These are phyloP conservation scores for Tetrax tetrax DNA, from an alignment of 2,113 vertebrate genomes.

Conservation along the genomic window DNA sequence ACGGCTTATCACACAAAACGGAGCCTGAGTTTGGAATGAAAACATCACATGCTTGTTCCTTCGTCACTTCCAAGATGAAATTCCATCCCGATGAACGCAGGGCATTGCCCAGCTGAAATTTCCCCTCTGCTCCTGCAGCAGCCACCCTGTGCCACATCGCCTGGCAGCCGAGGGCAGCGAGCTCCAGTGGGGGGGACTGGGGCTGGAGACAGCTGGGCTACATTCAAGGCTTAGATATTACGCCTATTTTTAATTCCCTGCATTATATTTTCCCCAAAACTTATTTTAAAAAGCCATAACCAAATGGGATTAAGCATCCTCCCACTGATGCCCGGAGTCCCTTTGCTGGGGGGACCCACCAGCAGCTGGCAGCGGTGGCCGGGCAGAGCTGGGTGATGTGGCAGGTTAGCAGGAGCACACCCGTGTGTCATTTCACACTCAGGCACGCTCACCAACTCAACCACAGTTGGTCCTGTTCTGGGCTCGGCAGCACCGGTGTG, in stretches of 20 bases:
- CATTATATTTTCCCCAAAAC: background rate
- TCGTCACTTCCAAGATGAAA: background rate
- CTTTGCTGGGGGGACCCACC: background rate
- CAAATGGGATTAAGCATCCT: rapidly evolving
- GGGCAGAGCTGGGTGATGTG: background rate
- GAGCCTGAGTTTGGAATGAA: background rate
- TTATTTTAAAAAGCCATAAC: background rate
- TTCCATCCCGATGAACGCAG: background rate
- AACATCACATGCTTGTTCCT: background rate
- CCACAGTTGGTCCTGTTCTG: background rate
- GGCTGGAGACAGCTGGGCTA: background rate
- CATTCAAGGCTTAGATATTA: background rate
- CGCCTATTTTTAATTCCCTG: background rate
- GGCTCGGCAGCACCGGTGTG: rapidly evolving
- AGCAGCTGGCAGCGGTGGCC: rapidly evolving
- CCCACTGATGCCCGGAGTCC: background rate
- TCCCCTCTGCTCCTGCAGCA: background rate
- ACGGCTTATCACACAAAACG: rapidly evolving
- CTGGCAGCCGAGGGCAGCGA: rapidly evolving
- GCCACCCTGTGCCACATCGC: background rate
- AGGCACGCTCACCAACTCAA: background rate
- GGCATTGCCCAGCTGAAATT: background rate
- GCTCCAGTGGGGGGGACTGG: rapidly evolving
- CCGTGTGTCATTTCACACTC: rapidly evolving
- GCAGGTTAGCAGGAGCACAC: background rate